Evolutionary conservation across 2,888 invertebrate genomes (phyloP), one percentile per base, ranked within the genome.

Genomic region (Megaustenia siamemsis): DNA sequence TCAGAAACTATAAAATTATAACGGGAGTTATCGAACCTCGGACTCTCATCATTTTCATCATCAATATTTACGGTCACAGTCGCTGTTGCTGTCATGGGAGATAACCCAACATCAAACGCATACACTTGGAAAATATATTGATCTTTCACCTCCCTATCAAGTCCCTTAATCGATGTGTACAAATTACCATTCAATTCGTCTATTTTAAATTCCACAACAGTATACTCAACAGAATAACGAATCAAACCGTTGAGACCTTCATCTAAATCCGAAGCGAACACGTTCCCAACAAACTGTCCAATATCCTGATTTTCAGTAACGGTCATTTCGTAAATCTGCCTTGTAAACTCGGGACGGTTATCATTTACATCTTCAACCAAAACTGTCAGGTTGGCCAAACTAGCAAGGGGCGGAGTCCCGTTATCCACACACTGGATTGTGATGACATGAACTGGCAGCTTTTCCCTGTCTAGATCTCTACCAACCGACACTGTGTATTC

Each of bases 301-400:
- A 78, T 53, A 35, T 81, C 84, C 53, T 87, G 82, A 81, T 87
- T 88, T 75, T 88, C 88, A 21, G 81, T 79, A 49, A 87, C 81
- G 6, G 49, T 80, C 73, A 86, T 75, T 21, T 76, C 71, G 84
- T 88, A 88, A 1, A 75, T 63, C 6, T 53, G 66, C 45, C 71
- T 81, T 35, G 82, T 75, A 82, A 88, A 88, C 56, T 49, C 56
- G 0, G 88, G 88, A 1, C 80, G 24, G 75, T 86, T 85, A 82
- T 88, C 88, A 66, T 88, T 88, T 24, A 85, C 85, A 73, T 88
- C 88, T 15, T 80, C 83, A 5, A 88, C 85, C 18, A 73, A 76
- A 56, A 88, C 82, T 24, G 49, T 75, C 35, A 88, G 69, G 28
- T 68, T 68, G 21, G 71, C 81, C 10, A 71, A 69, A 32, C 83